A percentile compares a stretch with the other conserved stretches of the same genome.
phyloP scores from a whole-genome alignment of 2,797 vertebrate genomes.

The Champsocephalus esox region DNA sequence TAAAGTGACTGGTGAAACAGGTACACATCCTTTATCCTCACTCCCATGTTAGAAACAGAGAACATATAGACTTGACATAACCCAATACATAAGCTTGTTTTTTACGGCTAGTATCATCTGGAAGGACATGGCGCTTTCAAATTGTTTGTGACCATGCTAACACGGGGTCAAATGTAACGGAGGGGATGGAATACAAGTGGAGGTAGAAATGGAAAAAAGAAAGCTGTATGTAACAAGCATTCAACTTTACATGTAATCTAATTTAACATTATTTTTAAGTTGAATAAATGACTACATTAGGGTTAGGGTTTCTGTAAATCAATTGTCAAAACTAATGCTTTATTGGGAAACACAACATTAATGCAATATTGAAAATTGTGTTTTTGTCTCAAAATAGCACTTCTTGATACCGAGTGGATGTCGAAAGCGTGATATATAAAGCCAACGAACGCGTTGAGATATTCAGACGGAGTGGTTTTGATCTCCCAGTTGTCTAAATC shows the following conservation, averaged over 20 bases:
- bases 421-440: constrained; percentile 60
- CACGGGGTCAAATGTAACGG: constrained; percentile 27
- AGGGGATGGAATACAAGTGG: neutral
- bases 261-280: too few relatives aligned
- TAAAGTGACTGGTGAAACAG: constrained; percentile 88
- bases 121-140: constrained; percentile 36
- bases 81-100: constrained; percentile 68
- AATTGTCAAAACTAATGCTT: neutral
- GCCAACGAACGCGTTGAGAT: constrained; percentile 65
- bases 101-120: constrained; percentile 31
- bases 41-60: constrained; percentile 79
- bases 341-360: neutral
- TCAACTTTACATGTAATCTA: too few relatives aligned
- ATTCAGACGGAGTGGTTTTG: constrained; percentile 78
- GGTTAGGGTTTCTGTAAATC: neutral
- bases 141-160: constrained; percentile 21
- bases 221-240: too few relatives aligned
- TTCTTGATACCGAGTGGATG: constrained; percentile 57
- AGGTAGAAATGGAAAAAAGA: too few relatives aligned
- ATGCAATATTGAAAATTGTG: constrained; percentile 19
- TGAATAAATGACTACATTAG: too few relatives aligned
- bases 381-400: constrained; percentile 58
- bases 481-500: constrained; percentile 85
- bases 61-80: constrained; percentile 80
- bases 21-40: constrained; percentile 84